Base-by-base conservation (phyloP, 1,140 invertebrate genomes). In the Trachymyrmex cornetzi region DNA sequence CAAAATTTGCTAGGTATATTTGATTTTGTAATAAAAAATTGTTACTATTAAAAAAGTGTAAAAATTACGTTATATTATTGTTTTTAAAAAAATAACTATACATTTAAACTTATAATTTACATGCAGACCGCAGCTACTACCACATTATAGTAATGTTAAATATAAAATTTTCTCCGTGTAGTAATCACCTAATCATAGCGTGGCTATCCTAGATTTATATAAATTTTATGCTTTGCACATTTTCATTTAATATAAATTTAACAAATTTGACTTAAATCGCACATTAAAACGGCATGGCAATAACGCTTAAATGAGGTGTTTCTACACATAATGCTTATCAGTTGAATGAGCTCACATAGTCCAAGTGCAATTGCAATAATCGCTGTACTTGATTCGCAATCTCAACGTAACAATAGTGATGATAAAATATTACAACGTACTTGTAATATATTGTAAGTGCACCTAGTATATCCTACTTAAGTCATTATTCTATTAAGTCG, bases 251-350 rank as follows among this genome's bases (percentile, higher is more conserved):
- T 66, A 30, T 48, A 64, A 16, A 27, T 11, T 79, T 48, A 27
- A 38, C 34, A 50, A 81, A n/a, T 38, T 44, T 3, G 34, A 7
- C 55, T 81, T 9, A 24, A 69, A 38, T 71, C 22, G 12, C 48
- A 4, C 27, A 24, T 77, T 64, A 66, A 66, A 79, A n/a, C n/a
- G n/a, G 34, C 14, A 55, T 9, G 4, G n/a, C 44, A 66, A 34
- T 80, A 80, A 44, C 38, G 12, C 27, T 66, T 34, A 66, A 67
- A 67, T 9, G 27, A 79, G 27, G n/a, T 67, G 27, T 53, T 34
- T 34, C 61, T 67, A 67, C n/a, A 27, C 61, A 44, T 80, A 67
- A 67, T 34, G 61, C 44, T 67, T 53, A 80, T 67, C 44, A 61
- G 44, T 27, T 50, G 66, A 69, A 67, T 63, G 44, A 48, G 16